Conservation (phyloP, 1,140 invertebrate species). For the Drosophila bocki region DNA sequence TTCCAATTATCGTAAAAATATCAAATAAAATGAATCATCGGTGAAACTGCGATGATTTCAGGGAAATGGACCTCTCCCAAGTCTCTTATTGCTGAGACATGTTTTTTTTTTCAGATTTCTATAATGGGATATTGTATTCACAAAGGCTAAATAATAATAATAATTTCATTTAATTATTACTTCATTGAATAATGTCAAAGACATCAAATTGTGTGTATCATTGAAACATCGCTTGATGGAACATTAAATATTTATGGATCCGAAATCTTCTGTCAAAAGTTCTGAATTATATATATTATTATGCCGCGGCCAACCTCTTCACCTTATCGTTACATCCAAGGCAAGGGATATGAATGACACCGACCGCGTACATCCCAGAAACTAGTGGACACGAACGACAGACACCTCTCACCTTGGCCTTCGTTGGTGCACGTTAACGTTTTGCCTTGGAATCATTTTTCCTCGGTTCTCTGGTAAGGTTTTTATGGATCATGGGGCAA, state of each 20-base stretch:
- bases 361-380: conserved; percentile 7
- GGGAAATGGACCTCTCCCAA: not conserved
- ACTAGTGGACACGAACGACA: conserved; percentile 6
- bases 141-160: not conserved
- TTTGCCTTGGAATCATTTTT: conserved; percentile 11
- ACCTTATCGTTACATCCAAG: not conserved
- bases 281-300: not conserved
- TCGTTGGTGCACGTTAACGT: conserved; percentile 11
- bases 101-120: not conserved
- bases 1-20: not conserved
- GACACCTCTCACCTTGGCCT: conserved; percentile 10
- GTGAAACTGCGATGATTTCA: not conserved
- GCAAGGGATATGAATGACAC: conserved; percentile 9
- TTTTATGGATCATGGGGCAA: not conserved
- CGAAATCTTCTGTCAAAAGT: not conserved
- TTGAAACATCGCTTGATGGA: conserved; percentile 5
- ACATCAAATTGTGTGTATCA: not conserved
- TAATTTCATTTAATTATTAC: not conserved
- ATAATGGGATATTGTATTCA: not conserved
- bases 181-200: not conserved
- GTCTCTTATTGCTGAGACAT: not conserved
- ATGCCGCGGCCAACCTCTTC: conserved; percentile 1
- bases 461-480: conserved; percentile 10
- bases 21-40: not conserved
- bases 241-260: not conserved